Percentiles rank a stretch among this genome's conserved stretches.
phyloP scores from a whole-genome alignment of 2,797 vertebrate genomes.

The Arctocebus calabarensis region DNA sequence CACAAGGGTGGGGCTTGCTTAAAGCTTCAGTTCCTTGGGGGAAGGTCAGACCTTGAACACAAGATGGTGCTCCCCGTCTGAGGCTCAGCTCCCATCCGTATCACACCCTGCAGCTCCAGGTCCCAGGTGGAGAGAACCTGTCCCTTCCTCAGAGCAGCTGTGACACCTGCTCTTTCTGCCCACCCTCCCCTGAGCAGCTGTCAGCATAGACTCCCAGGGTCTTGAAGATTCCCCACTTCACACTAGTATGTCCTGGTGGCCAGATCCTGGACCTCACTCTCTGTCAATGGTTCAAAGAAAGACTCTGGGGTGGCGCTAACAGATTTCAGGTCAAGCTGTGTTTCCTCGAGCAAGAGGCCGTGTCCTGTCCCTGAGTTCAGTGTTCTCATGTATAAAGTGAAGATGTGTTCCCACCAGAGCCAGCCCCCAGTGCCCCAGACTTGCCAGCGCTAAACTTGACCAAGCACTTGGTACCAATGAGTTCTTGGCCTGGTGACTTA shows the following conservation, averaged over 20 bases:
- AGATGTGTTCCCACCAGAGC: fast-evolving
- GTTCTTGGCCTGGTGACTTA: neutral
- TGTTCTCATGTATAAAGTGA: fast-evolving
- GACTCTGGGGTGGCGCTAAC: neutral
- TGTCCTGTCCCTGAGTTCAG: neutral
- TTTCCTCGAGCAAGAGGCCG: neutral
- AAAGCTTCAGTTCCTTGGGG: neutral
- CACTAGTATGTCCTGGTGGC: neutral
- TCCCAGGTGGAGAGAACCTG: neutral
- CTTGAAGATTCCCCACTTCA: neutral
- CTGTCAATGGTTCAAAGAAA: neutral
- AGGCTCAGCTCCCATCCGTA: no score
- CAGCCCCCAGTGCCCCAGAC: fast-evolving
- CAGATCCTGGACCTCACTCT: neutral
- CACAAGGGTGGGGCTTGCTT: fast-evolving
- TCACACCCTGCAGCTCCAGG: no score
- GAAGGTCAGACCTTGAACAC: no score
- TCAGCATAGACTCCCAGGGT: neutral
- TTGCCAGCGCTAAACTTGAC: neutral
- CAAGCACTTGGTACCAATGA: neutral
- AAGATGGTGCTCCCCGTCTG: neutral
- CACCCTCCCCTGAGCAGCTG: neutral
- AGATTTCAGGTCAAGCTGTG: neutral
- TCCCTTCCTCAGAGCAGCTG: no score
- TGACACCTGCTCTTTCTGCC: neutral